These are phyloP conservation scores for Amiota minor DNA, from an alignment of 2,888 invertebrate species.

Conservation along the genomic window DNA sequence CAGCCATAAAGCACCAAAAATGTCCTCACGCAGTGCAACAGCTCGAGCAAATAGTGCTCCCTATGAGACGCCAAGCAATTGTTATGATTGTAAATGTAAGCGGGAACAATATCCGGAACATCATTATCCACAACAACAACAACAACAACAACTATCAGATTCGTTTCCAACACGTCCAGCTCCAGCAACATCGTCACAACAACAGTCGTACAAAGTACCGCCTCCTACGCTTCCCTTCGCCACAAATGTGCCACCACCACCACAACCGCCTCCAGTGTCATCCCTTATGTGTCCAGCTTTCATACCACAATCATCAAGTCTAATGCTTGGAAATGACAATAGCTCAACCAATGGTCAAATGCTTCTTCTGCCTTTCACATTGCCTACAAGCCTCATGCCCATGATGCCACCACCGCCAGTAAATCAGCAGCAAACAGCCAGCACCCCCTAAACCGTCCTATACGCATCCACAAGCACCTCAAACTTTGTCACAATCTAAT, in stretches of 20 bases:
- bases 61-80: conserved; percentile 53
- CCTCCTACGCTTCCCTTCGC: conserved; percentile 25
- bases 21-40: conserved; percentile 48
- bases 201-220: conserved; percentile 49
- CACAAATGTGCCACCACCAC: conserved; percentile 40
- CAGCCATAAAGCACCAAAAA: conserved; percentile 65
- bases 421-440: conserved; percentile 23
- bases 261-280: conserved; percentile 35
- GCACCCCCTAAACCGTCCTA: conserved; percentile 50
- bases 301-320: conserved; percentile 18
- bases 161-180: conserved; percentile 34
- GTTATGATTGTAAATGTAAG: conserved; percentile 52
- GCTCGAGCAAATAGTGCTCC: conserved; percentile 61
- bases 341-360: conserved; percentile 50
- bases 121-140: conserved; percentile 27
- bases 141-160: conserved; percentile 36
- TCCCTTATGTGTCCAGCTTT: conserved; percentile 1
- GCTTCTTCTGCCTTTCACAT: conserved; percentile 65
- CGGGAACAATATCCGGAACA: conserved; percentile 50
- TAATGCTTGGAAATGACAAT: conserved; percentile 42
- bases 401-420: conserved; percentile 25
- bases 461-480: no score
- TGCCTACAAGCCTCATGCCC: conserved; percentile 51
- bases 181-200: conserved; percentile 53
- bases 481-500: not conserved